Conservation (phyloP, 2,797 vertebrate species). For the Linurgus olivaceus region DNA sequence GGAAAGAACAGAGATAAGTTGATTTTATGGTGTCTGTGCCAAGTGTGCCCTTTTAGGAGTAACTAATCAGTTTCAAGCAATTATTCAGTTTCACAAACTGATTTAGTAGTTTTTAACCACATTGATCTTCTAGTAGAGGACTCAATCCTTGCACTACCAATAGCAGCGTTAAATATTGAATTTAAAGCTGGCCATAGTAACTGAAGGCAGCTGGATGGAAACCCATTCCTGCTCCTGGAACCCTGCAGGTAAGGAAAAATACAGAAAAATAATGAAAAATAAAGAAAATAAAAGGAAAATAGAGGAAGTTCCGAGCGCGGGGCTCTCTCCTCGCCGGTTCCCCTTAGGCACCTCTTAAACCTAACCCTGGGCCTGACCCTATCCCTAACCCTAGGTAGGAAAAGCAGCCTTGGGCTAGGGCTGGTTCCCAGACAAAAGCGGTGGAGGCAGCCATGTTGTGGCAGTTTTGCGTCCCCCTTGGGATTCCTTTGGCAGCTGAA, state of each 20-base stretch:
- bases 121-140: neutral
- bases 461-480: no score
- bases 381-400: no score
- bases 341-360: neutral
- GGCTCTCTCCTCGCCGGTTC: rapidly evolving
- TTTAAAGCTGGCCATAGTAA: neutral
- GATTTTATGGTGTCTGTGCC: neutral
- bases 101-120: neutral
- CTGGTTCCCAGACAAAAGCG: no score
- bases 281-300: neutral
- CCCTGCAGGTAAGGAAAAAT: neutral
- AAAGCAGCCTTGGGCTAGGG: no score
- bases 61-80: neutral
- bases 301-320: rapidly evolving
- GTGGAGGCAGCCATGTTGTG: no score
- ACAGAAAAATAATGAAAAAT: neutral
- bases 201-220: rapidly evolving
- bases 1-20: neutral
- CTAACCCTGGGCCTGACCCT: no score
- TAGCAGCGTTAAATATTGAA: neutral
- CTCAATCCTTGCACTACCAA: neutral
- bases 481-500: no score
- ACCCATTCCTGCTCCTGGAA: neutral
- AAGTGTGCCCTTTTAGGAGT: neutral
- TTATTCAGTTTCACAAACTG: neutral